Evolutionary conservation across 2,797 vertebrate genomes (phyloP).

Genomic region (Ctenosaura bakeri): DNA sequence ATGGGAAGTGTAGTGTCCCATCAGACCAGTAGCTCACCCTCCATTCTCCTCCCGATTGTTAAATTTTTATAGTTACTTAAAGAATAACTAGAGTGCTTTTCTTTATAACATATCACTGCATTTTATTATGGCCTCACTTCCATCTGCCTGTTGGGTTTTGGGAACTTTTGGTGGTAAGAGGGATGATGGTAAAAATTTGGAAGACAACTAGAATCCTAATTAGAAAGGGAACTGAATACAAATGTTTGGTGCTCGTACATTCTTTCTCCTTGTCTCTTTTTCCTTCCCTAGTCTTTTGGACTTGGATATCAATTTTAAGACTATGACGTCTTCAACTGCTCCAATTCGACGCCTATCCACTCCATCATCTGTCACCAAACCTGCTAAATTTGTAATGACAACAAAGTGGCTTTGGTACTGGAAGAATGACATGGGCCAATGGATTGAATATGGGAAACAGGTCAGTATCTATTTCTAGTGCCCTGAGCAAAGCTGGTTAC

Average conservation of each 20-base stretch:
- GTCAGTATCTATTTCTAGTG: slow-evolving; percentile 75
- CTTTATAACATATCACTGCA: background rate
- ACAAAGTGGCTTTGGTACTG: slow-evolving; percentile 96
- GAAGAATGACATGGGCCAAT: slow-evolving; percentile 81
- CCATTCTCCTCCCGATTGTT: background rate
- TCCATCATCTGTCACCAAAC: slow-evolving; percentile 82
- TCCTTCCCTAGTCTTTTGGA: slow-evolving; percentile 37
- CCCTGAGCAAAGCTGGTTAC: slow-evolving; percentile 31
- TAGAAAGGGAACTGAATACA: slow-evolving; percentile 15
- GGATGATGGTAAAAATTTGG: slow-evolving; percentile 14
- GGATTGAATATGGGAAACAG: slow-evolving; percentile 85
- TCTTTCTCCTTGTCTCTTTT: slow-evolving; percentile 17
- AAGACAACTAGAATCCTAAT: slow-evolving; percentile 1
- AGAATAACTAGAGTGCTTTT: background rate
- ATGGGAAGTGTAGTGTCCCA: background rate
- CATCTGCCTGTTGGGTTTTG: background rate
- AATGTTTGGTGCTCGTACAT: background rate
- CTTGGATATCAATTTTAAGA: slow-evolving; percentile 81
- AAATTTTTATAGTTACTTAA: background rate
- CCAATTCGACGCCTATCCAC: slow-evolving; percentile 89
- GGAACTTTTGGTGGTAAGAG: background rate
- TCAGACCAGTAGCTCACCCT: background rate
- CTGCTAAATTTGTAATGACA: slow-evolving; percentile 80
- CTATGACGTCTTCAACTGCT: slow-evolving; percentile 79
- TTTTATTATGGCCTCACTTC: background rate